phyloP scores from a whole-genome alignment of 2,888 invertebrate species.

The Aphidius colemani region DNA sequence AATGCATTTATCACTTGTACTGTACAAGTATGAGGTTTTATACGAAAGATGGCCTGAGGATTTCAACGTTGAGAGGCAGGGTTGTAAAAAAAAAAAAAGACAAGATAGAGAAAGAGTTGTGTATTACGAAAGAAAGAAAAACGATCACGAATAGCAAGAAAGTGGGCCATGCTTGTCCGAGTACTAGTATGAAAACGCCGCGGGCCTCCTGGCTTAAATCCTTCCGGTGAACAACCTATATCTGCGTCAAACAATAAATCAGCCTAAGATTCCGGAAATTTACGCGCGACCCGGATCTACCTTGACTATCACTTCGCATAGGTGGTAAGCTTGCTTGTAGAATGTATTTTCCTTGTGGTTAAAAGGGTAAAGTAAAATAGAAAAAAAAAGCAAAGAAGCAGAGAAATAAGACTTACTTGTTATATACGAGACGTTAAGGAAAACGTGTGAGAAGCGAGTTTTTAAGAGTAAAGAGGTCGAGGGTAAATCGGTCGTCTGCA shows the following conservation, averaged over 20 bases:
- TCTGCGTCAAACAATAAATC: conserved; percentile 49
- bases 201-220: conserved; percentile 39
- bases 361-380: conserved; percentile 21
- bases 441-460: conserved; percentile 8
- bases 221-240: conserved; percentile 48
- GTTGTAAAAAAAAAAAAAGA: not conserved
- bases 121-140: not conserved
- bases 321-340: conserved; percentile 26
- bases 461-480: conserved; percentile 17
- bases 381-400: conserved; percentile 9
- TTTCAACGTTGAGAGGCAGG: too few relatives aligned
- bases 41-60: too few relatives aligned
- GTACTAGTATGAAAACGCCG: conserved; percentile 31
- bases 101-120: conserved; percentile 19
- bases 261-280: conserved; percentile 53
- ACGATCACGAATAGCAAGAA: conserved; percentile 14
- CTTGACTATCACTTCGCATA: conserved; percentile 43
- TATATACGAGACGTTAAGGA: not conserved
- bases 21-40: too few relatives aligned
- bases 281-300: conserved; percentile 52
- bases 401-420: conserved; percentile 6
- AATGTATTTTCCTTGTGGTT: conserved; percentile 22
- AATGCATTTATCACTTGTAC: too few relatives aligned
- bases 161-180: conserved; percentile 22
- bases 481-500: conserved; percentile 38